phyloP scores from a whole-genome alignment of 2,797 vertebrate genomes.

The Sternotherus odoratus region DNA sequence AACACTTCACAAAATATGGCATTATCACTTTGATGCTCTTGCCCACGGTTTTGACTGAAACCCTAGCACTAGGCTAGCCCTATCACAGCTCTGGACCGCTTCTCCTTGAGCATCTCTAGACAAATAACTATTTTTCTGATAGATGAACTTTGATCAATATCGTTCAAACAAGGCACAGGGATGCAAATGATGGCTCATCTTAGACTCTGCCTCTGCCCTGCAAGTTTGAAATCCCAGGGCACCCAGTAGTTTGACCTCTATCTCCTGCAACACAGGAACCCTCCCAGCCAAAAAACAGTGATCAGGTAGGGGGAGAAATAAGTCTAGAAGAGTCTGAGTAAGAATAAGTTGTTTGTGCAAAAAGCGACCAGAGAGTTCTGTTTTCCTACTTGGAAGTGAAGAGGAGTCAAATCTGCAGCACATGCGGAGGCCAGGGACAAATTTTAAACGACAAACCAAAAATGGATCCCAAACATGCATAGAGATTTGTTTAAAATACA shows the following conservation, averaged over 20 bases:
- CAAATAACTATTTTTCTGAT: background rate
- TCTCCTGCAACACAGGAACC: background rate
- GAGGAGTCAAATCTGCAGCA: background rate
- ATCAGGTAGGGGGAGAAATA: background rate
- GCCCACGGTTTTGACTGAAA: background rate
- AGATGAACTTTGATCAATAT: background rate
- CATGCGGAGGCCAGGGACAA: background rate
- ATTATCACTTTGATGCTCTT: background rate
- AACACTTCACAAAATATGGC: background rate
- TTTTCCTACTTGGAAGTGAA: background rate
- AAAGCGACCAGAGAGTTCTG: background rate
- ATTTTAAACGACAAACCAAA: fast-evolving
- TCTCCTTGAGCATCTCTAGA: background rate
- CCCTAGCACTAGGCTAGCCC: background rate
- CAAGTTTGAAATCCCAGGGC: background rate
- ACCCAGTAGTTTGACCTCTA: background rate
- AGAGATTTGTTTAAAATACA: background rate
- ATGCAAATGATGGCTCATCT: background rate
- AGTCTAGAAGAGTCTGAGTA: background rate
- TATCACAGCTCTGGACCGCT: background rate
- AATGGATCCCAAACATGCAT: background rate
- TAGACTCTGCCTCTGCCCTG: background rate
- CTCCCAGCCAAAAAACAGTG: background rate
- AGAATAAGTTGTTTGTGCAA: background rate
- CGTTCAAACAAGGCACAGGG: background rate